A percentile compares a stretch with the other conserved stretches of the same genome.
Evolutionary conservation across 2,888 invertebrate genomes (phyloP).

Genomic region (Zygothrica quintamaculata): DNA sequence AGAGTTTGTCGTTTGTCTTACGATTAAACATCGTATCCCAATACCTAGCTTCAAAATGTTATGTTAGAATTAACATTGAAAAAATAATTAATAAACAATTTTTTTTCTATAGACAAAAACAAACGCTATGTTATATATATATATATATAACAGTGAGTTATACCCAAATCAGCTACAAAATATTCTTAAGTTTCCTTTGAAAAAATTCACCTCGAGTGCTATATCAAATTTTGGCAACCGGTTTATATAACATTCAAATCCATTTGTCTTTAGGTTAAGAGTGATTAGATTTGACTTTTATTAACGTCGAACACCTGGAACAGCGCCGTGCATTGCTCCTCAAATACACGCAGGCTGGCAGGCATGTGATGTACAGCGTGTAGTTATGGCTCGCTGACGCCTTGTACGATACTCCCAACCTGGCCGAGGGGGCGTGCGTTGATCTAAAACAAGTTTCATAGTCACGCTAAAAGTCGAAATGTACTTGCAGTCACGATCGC

Average conservation of each 20-base stretch:
- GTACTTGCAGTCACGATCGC: slow-evolving; percentile 59
- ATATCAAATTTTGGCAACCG: too few species aligned
- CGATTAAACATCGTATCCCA: slow-evolving; percentile 29
- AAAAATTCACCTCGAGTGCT: too few species aligned
- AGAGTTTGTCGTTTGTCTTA: slow-evolving; percentile 21
- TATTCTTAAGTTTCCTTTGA: too few species aligned
- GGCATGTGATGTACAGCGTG: background rate
- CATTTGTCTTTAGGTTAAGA: too few species aligned
- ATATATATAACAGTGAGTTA: too few species aligned
- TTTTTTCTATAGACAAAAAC: slow-evolving; percentile 35
- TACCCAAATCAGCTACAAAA: too few species aligned
- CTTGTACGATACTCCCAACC: slow-evolving; percentile 23
- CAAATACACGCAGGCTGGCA: slow-evolving; percentile 24
- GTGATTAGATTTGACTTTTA: too few species aligned
- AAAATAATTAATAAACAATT: slow-evolving; percentile 36
- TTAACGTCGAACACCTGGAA: slow-evolving; percentile 73
- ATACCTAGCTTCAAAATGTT: slow-evolving; percentile 48
- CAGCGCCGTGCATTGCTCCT: slow-evolving; percentile 70
- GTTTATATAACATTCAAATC: too few species aligned
- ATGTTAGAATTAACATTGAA: slow-evolving; percentile 37
- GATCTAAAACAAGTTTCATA: slow-evolving; percentile 66
- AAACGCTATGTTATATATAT: too few species aligned
- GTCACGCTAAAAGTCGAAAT: slow-evolving; percentile 28
- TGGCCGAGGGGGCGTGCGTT: slow-evolving; percentile 42
- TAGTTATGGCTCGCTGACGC: background rate